Conservation (phyloP, 2,888 invertebrate species). For the Agonopterix heracliana region DNA sequence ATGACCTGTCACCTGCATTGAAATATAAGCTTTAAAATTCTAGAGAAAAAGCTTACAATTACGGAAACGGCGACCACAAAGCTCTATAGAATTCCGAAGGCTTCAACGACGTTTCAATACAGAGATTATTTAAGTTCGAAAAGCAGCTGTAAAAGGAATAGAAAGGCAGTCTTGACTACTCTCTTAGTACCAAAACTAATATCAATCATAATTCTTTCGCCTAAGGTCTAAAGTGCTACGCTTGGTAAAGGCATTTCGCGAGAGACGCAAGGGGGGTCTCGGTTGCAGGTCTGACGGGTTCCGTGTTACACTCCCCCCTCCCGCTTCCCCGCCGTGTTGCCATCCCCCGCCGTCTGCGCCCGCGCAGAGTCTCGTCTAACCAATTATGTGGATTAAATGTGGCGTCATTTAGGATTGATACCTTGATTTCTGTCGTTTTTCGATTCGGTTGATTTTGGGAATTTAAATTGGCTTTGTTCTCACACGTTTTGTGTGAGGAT, state of each 20-base stretch:
- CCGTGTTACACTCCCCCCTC: conserved; percentile 61
- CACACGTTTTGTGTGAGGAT: neutral
- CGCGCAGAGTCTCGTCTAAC: conserved; percentile 33
- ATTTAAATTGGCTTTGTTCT: neutral
- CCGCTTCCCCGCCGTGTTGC: conserved; percentile 19
- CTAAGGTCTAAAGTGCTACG: neutral
- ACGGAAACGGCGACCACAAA: too few relatives aligned
- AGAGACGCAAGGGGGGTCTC: conserved; percentile 43
- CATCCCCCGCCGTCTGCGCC: conserved; percentile 37
- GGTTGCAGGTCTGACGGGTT: conserved; percentile 69
- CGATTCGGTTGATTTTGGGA: neutral
- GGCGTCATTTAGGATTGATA: conserved; percentile 16
- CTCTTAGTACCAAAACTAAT: neutral
- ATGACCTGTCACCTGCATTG: too few relatives aligned
- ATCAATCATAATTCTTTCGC: neutral
- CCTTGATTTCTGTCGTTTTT: neutral
- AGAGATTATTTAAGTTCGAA: neutral
- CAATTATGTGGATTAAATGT: conserved; percentile 37
- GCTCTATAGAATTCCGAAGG: neutral
- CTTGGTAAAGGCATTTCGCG: conserved; percentile 54
- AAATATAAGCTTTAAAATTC: too few relatives aligned
- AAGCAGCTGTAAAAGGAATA: neutral
- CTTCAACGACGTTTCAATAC: neutral
- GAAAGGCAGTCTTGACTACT: neutral
- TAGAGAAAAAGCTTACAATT: too few relatives aligned